Percentiles rank a stretch among this genome's conserved stretches.
phyloP scores from a whole-genome alignment of 2,113 vertebrate genomes.

The Rhabdornis inornatus region DNA sequence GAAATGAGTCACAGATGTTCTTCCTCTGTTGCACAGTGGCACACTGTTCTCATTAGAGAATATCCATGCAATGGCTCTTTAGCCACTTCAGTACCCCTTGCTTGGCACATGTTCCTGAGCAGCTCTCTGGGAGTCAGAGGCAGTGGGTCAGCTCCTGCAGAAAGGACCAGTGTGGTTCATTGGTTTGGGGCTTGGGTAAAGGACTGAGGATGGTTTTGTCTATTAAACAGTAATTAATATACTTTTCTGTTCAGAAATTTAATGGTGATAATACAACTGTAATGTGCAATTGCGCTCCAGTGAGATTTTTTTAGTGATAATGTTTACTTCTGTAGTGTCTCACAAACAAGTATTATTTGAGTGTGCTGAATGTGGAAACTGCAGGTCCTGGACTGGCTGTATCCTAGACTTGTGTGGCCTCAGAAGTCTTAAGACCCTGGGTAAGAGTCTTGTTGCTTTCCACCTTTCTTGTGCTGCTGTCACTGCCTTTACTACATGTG shows the following conservation, averaged over 20 bases:
- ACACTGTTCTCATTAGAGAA: neutral
- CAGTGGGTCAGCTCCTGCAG: neutral
- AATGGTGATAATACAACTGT: neutral
- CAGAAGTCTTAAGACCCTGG: neutral
- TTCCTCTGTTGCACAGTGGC: neutral
- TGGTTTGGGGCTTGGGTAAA: neutral
- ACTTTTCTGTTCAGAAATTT: neutral
- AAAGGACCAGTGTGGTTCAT: neutral
- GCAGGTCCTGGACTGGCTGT: neutral
- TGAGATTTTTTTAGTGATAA: neutral
- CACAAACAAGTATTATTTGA: neutral
- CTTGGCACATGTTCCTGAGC: rapidly evolving
- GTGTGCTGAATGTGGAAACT: neutral
- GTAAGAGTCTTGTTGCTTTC: neutral
- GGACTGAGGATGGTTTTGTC: neutral
- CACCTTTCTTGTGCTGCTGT: neutral
- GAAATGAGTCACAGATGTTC: constrained; percentile 35
- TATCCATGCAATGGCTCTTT: neutral
- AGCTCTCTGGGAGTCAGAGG: neutral
- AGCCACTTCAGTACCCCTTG: neutral
- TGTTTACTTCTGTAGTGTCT: neutral
- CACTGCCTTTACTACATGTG: neutral
- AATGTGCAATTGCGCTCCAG: neutral
- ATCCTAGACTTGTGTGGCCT: neutral
- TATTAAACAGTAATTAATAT: neutral